Evolutionary conservation across 2,113 vertebrate genomes (phyloP).

Genomic region (Heteronetta atricapilla): DNA sequence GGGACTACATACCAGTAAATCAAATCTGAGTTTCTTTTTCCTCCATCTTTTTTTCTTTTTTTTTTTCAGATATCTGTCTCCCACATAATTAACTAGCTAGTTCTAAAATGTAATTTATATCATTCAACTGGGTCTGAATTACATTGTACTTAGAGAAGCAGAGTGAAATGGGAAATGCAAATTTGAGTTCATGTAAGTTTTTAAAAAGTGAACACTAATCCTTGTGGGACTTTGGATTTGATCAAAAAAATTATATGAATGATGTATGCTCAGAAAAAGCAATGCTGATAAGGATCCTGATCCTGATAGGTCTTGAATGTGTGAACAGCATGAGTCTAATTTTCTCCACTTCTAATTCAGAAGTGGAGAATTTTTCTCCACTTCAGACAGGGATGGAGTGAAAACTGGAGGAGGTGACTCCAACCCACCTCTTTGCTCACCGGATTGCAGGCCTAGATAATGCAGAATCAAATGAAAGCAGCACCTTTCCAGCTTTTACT

Average conservation of each 20-base stretch:
- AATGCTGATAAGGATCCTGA: neutral
- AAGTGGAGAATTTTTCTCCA: neutral
- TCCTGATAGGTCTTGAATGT: neutral
- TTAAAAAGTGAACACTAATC: slow-evolving; percentile 18
- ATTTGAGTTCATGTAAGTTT: slow-evolving; percentile 41
- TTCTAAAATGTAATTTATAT: slow-evolving; percentile 63
- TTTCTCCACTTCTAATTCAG: too few relatives aligned
- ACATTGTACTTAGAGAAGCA: slow-evolving; percentile 5
- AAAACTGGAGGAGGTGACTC: neutral
- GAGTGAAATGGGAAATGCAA: slow-evolving; percentile 35
- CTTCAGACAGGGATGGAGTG: neutral
- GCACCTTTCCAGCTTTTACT: neutral
- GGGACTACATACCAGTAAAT: neutral
- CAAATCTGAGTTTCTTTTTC: neutral
- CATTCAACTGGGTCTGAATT: slow-evolving; percentile 26
- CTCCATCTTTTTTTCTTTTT: neutral
- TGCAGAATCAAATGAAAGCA: neutral
- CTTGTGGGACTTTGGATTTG: slow-evolving; percentile 22
- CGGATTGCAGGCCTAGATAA: neutral
- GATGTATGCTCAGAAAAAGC: neutral
- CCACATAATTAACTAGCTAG: slow-evolving; percentile 28
- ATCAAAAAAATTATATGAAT: neutral
- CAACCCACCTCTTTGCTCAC: neutral
- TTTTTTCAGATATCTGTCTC: neutral
- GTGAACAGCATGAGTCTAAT: neutral